Evolutionary conservation across 2,888 invertebrate genomes (phyloP).

Genomic region (Athalia cordata): DNA sequence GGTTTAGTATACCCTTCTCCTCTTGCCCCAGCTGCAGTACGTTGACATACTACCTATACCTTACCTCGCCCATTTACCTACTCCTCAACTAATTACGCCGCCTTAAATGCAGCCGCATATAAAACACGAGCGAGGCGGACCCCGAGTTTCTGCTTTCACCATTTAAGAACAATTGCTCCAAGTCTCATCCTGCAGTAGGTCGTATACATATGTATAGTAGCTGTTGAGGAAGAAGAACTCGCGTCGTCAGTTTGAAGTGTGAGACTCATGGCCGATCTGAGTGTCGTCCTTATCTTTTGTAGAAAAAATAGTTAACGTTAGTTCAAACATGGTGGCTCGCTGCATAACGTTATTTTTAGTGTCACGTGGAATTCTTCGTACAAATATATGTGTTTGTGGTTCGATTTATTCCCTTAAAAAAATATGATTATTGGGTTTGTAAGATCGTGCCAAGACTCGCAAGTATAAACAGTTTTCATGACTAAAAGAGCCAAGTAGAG

Average conservation of each 20-base stretch:
- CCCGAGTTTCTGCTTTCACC: slow-evolving; percentile 12
- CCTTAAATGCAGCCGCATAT: slow-evolving; percentile 15
- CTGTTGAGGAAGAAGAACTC: slow-evolving; percentile 5
- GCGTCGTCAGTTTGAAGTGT: slow-evolving; percentile 7
- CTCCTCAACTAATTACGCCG: slow-evolving; percentile 7
- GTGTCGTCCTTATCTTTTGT: too few species aligned
- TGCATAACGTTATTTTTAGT: too few species aligned
- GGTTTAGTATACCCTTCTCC: background rate
- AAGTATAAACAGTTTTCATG: too few species aligned
- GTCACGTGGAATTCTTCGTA: too few species aligned
- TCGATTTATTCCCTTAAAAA: too few species aligned
- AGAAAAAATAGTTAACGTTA: too few species aligned
- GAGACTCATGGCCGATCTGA: too few species aligned
- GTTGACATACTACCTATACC: background rate
- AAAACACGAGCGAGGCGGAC: background rate
- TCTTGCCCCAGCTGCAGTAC: slow-evolving; percentile 13
- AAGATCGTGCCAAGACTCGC: too few species aligned
- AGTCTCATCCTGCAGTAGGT: background rate
- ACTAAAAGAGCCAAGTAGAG: background rate
- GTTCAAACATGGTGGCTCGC: too few species aligned
- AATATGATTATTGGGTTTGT: too few species aligned
- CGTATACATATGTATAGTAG: background rate
- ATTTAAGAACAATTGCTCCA: slow-evolving; percentile 19
- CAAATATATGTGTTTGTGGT: too few species aligned
- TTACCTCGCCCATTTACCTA: slow-evolving; percentile 26